These are phyloP conservation scores for Pseudolaguvia tuberculata DNA, from an alignment of 2,113 vertebrate genomes.

Conservation along the genomic window DNA sequence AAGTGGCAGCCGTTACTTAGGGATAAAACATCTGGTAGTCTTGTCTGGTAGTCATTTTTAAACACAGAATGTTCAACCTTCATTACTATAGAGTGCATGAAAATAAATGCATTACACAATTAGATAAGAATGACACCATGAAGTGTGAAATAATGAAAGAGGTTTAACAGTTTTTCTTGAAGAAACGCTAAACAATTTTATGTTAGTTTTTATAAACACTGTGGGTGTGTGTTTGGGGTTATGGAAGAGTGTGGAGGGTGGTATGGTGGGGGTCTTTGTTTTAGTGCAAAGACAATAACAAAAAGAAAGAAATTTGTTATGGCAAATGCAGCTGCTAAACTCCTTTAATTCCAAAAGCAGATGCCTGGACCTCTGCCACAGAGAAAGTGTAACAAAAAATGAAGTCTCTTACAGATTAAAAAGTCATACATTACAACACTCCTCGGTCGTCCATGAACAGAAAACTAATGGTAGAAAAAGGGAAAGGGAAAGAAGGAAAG, in stretches of 20 bases:
- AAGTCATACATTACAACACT: conserved; percentile 10
- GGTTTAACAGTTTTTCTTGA: background rate
- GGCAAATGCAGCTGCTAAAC: conserved; percentile 47
- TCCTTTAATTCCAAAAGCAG: conserved; percentile 31
- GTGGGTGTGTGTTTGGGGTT: background rate
- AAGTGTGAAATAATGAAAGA: background rate
- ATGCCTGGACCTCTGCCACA: conserved; percentile 29
- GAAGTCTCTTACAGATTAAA: conserved; percentile 1
- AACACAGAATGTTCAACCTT: too few relatives aligned
- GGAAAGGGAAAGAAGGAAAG: background rate
- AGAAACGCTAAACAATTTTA: background rate
- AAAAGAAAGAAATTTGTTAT: background rate
- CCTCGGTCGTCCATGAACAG: background rate
- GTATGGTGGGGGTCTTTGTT: background rate
- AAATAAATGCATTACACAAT: background rate
- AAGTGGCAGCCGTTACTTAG: background rate
- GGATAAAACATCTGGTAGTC: background rate
- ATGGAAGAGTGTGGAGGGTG: background rate
- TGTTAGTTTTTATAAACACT: background rate
- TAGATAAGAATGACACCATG: background rate
- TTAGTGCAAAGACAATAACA: background rate
- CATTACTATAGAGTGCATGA: too few relatives aligned
- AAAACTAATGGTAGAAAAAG: background rate
- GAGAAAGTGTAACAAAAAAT: conserved; percentile 4
- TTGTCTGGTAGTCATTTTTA: too few relatives aligned